phyloP scores from a whole-genome alignment of 2,888 invertebrate species.

The Plusia festucae region DNA sequence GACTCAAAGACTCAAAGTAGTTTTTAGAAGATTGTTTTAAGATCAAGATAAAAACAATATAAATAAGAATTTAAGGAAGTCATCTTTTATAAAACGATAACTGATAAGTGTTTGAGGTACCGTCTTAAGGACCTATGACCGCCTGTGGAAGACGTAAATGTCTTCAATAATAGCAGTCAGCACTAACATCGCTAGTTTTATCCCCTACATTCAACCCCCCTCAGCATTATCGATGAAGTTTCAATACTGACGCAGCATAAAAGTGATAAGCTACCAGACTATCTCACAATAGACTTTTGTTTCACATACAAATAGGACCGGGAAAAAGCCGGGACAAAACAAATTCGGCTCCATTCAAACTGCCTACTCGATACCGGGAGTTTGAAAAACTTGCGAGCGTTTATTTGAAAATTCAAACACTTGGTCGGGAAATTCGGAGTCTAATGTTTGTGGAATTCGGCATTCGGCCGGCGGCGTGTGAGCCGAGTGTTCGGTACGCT shows the following conservation, averaged over 20 bases:
- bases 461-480: slow-evolving; percentile 27
- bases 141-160: neutral
- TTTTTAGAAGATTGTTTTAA: no score
- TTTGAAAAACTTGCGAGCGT: slow-evolving; percentile 25
- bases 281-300: slow-evolving; percentile 41
- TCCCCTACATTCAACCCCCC: slow-evolving; percentile 10
- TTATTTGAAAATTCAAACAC: slow-evolving; percentile 44
- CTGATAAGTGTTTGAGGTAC: neutral
- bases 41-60: no score
- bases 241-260: slow-evolving; percentile 37
- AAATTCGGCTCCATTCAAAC: slow-evolving; percentile 34
- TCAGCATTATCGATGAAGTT: slow-evolving; percentile 34
- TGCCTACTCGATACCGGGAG: slow-evolving; percentile 25
- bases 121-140: neutral
- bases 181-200: slow-evolving; percentile 11
- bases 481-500: slow-evolving; percentile 11
- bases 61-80: no score
- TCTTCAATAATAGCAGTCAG: neutral
- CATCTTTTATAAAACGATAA: no score
- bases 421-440: slow-evolving; percentile 30
- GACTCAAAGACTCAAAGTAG: no score
- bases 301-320: slow-evolving; percentile 40
- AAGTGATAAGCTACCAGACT: slow-evolving; percentile 19
- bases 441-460: slow-evolving; percentile 46
- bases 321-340: slow-evolving; percentile 34